These are phyloP conservation scores for Rhinichthys osculus DNA, from an alignment of 2,797 vertebrate genomes.

Conservation along the genomic window DNA sequence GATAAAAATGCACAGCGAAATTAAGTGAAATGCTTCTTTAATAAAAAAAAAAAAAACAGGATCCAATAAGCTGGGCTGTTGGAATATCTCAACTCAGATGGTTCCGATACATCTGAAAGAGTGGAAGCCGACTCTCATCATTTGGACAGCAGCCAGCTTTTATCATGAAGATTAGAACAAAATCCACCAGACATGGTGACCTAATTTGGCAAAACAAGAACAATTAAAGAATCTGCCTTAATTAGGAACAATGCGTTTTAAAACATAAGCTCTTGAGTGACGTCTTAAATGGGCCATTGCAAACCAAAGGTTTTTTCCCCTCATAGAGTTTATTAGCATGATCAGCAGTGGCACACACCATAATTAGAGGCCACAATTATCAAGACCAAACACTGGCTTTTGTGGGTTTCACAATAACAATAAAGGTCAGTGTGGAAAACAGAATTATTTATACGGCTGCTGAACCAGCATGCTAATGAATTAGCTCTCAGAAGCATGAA, in stretches of 20 bases:
- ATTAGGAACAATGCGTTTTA: background rate
- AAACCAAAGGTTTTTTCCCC: background rate
- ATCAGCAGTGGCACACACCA: slow-evolving; percentile 2
- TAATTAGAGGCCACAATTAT: slow-evolving; percentile 41
- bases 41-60: slow-evolving; percentile 77
- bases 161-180: background rate
- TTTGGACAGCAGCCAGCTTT: slow-evolving; percentile 6
- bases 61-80: slow-evolving; percentile 75
- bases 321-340: slow-evolving; percentile 34
- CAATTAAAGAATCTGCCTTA: slow-evolving; percentile 2
- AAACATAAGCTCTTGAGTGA: slow-evolving; percentile 56
- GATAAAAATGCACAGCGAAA: slow-evolving; percentile 83
- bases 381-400: slow-evolving; percentile 40
- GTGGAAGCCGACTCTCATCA: slow-evolving; percentile 35
- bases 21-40: slow-evolving; percentile 82
- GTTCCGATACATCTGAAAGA: slow-evolving; percentile 64
- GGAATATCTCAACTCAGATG: slow-evolving; percentile 75
- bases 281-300: slow-evolving; percentile 41
- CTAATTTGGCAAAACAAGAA: background rate
- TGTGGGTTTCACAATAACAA: slow-evolving; percentile 12
- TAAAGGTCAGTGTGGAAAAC: background rate
- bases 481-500: slow-evolving; percentile 13
- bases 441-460: slow-evolving; percentile 16
- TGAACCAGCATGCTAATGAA: slow-evolving; percentile 23
- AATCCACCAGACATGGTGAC: background rate